Evolutionary conservation across 92 coral and sea anemone species (phyloP).

Genomic region (Virgularia gustaviana): DNA sequence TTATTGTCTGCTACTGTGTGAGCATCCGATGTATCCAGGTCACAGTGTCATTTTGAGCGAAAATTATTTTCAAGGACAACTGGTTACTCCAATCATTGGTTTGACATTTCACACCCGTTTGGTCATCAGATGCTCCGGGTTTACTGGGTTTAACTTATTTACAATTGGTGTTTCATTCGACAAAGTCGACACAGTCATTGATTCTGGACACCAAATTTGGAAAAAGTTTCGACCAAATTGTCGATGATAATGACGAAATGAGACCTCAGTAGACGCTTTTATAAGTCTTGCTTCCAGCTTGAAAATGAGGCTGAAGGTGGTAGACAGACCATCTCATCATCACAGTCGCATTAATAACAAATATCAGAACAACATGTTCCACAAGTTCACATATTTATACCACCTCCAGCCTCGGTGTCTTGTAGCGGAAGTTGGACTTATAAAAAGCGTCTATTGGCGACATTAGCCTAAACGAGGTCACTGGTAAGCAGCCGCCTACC

Average conservation of each 20-base stretch:
- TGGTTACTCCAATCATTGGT: background rate
- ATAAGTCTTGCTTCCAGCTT: no score
- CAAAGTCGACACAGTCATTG: background rate
- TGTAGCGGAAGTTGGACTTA: no score
- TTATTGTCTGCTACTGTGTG: background rate
- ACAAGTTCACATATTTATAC: no score
- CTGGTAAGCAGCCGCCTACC: background rate
- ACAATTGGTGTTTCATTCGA: background rate
- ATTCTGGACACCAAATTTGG: background rate
- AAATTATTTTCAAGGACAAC: background rate
- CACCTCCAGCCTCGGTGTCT: no score
- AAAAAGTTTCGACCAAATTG: conserved; percentile 13
- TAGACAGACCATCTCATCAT: no score
- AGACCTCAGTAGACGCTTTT: no score
- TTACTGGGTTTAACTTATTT: background rate
- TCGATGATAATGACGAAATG: conserved; percentile 1
- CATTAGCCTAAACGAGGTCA: conserved; percentile 31
- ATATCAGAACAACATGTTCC: no score
- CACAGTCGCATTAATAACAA: no score
- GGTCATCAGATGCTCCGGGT: conserved; percentile 29
- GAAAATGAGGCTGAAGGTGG: no score
- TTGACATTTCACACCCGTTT: background rate
- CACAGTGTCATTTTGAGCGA: background rate
- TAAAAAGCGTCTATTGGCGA: no score
- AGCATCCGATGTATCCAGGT: background rate